Evolutionary conservation across 2,797 vertebrate species (phyloP).

Genomic region (Tauraco hartlaubi): DNA sequence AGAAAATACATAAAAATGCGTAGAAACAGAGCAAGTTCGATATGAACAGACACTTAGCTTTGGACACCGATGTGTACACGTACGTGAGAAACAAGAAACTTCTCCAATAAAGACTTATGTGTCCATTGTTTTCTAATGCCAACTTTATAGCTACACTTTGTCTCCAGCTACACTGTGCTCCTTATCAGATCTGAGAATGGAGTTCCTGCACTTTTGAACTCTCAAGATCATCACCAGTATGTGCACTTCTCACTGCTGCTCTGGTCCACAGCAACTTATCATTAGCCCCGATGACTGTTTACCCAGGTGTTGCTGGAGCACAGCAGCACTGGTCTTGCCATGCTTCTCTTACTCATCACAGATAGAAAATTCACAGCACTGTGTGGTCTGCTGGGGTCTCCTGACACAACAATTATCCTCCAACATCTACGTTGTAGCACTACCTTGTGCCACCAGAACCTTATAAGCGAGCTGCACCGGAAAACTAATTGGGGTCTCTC

Average conservation of each 20-base stretch:
- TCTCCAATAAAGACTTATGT: background rate
- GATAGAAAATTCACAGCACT: background rate
- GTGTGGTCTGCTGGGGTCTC: background rate
- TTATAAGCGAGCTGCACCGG: background rate
- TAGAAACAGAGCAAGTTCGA: background rate
- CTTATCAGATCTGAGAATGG: background rate
- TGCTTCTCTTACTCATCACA: background rate
- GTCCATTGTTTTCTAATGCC: background rate
- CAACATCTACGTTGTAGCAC: background rate
- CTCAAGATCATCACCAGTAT: background rate
- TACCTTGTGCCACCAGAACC: background rate
- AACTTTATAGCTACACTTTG: background rate
- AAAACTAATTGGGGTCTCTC: background rate
- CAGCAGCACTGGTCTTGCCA: background rate
- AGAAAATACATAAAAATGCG: background rate
- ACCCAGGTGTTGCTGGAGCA: background rate
- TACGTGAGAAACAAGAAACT: background rate
- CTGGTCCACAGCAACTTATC: background rate
- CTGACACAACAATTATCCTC: background rate
- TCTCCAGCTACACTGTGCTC: background rate
- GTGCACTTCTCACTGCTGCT: background rate
- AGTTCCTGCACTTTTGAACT: background rate
- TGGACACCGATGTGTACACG: rapidly evolving
- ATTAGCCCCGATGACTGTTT: background rate
- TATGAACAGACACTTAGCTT: background rate